A percentile compares a stretch with the other conserved stretches of the same genome.
These are phyloP conservation scores for Diachrysia chrysitis DNA, from an alignment of 2,888 invertebrate species.

Conservation along the genomic window DNA sequence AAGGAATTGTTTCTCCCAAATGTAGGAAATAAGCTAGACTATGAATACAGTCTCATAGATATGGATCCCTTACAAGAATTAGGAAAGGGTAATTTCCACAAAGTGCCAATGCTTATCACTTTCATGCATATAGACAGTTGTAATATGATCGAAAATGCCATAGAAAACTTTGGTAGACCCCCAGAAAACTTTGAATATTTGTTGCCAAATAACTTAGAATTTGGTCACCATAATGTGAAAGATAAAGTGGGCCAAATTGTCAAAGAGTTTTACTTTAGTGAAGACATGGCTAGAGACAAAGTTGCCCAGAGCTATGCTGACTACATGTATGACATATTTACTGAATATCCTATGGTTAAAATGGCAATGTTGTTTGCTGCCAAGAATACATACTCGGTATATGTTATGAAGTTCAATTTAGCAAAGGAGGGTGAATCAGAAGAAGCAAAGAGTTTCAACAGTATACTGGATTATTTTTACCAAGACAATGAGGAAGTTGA, in stretches of 20 bases:
- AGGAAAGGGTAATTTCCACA: conserved; percentile 64
- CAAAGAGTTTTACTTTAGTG: conserved; percentile 76
- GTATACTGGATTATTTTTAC: conserved; percentile 69
- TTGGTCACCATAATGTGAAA: conserved; percentile 63
- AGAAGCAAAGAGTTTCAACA: conserved; percentile 49
- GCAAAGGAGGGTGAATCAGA: conserved; percentile 23
- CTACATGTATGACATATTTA: conserved; percentile 76
- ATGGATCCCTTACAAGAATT: conserved; percentile 73
- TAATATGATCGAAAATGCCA: conserved; percentile 59
- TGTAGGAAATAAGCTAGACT: conserved; percentile 67
- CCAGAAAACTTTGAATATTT: conserved; percentile 71
- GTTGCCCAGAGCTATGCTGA: conserved; percentile 66
- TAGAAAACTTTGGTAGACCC: conserved; percentile 58
- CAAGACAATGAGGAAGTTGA: conserved; percentile 54
- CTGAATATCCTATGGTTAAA: conserved; percentile 76
- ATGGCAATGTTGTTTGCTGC: conserved; percentile 71
- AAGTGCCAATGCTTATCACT: conserved; percentile 74
- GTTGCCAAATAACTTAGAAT: conserved; percentile 77
- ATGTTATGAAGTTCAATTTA: conserved; percentile 72
- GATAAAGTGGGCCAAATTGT: conserved; percentile 71
- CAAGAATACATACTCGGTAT: conserved; percentile 69
- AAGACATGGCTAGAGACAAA: conserved; percentile 46
- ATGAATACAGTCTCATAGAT: conserved; percentile 66
- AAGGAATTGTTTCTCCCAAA: conserved; percentile 73
- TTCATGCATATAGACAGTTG: conserved; percentile 68